A percentile compares a stretch with the other conserved stretches of the same genome.
Evolutionary conservation across 2,888 invertebrate species (phyloP).

Genomic region (Augochlorella aurata): DNA sequence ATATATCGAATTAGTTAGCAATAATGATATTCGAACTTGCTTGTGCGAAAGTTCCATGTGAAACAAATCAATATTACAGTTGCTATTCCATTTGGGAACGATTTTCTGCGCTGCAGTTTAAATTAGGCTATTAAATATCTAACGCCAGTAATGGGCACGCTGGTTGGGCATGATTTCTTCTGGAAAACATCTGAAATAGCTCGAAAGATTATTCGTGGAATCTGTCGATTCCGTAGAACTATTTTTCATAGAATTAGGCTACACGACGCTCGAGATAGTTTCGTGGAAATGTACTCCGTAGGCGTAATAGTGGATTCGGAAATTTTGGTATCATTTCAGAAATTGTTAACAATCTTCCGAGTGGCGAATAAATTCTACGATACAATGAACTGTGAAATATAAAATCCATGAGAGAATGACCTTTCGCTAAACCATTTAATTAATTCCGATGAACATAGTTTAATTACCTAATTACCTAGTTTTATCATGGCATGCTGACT

Average conservation of each 20-base stretch:
- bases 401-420: not conserved
- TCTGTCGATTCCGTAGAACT: not conserved
- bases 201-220: not conserved
- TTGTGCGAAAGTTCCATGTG: not conserved
- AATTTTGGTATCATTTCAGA: not conserved
- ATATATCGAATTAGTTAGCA: too few species aligned
- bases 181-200: not conserved
- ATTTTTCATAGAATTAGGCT: constrained; percentile 2
- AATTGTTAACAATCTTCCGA: not conserved
- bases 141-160: not conserved
- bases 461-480: not conserved
- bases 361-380: not conserved
- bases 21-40: not conserved
- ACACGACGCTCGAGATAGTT: not conserved
- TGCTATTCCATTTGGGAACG: not conserved
- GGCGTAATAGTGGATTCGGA: not conserved
- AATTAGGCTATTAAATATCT: constrained; percentile 21
- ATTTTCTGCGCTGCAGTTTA: not conserved
- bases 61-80: constrained; percentile 1
- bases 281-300: not conserved
- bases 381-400: not conserved
- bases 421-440: not conserved
- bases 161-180: constrained; percentile 1
- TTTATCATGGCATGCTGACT: not conserved
- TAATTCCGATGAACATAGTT: not conserved